Percentiles rank a stretch among this genome's conserved stretches.
These are phyloP conservation scores for Volucella bombylans DNA, from an alignment of 2,888 invertebrate species.

Conservation along the genomic window DNA sequence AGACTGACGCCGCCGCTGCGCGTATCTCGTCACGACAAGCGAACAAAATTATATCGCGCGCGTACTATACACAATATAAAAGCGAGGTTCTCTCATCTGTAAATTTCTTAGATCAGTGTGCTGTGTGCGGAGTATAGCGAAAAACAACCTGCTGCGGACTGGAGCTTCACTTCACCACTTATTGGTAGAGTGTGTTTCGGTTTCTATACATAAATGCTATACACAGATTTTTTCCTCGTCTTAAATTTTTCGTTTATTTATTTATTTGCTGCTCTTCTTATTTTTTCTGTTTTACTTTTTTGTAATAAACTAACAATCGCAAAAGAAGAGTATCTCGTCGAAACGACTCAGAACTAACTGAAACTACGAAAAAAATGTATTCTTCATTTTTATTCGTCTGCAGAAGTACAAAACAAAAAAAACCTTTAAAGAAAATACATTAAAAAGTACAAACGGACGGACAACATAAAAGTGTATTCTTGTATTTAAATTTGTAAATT, in stretches of 20 bases:
- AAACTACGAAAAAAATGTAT: slow-evolving; percentile 65
- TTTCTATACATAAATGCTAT: slow-evolving; percentile 72
- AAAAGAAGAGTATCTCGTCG: slow-evolving; percentile 64
- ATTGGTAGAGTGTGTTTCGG: slow-evolving; percentile 71
- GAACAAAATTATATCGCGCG: slow-evolving; percentile 71
- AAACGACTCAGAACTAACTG: slow-evolving; percentile 71
- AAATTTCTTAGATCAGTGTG: slow-evolving; percentile 65
- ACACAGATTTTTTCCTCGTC: slow-evolving; percentile 63
- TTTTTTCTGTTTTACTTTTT: slow-evolving; percentile 39
- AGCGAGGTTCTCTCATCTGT: slow-evolving; percentile 59
- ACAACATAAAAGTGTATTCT: slow-evolving; percentile 68
- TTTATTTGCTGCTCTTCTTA: slow-evolving; percentile 15
- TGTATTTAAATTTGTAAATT: slow-evolving; percentile 67
- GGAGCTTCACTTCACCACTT: slow-evolving; percentile 73
- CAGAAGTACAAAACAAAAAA: slow-evolving; percentile 38
- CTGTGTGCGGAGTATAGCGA: slow-evolving; percentile 67
- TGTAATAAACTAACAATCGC: slow-evolving; percentile 73
- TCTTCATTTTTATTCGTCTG: slow-evolving; percentile 72
- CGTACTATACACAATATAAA: slow-evolving; percentile 61
- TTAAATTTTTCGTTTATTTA: slow-evolving; percentile 32
- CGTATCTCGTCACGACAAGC: slow-evolving; percentile 68
- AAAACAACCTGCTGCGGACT: slow-evolving; percentile 73
- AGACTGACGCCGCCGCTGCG: slow-evolving; percentile 69
- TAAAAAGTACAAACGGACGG: slow-evolving; percentile 67
- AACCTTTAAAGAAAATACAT: slow-evolving; percentile 58